A percentile compares a stretch with the other conserved stretches of the same genome.
These are phyloP conservation scores for Asobara japonica DNA, from an alignment of 1,140 invertebrate species.

Conservation along the genomic window DNA sequence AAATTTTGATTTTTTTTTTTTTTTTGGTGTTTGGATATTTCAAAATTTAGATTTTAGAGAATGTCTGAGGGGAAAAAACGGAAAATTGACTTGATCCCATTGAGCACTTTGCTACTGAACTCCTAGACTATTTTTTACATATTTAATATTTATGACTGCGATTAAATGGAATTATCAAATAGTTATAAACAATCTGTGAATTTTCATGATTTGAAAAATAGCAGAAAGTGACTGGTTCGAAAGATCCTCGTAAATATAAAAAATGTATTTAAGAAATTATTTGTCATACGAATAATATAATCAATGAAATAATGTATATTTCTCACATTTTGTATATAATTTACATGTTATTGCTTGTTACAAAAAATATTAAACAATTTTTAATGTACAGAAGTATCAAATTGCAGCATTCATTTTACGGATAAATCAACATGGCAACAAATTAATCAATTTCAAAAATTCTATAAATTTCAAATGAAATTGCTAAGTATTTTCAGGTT, in stretches of 20 bases:
- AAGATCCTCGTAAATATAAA: neutral
- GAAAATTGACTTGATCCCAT: too few species aligned
- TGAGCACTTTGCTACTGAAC: too few species aligned
- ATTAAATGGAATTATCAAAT: neutral
- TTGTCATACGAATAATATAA: neutral
- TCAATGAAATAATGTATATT: neutral
- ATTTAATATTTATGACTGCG: conserved; percentile 1
- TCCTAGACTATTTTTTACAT: conserved; percentile 1
- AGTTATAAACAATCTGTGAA: neutral
- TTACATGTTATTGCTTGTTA: neutral
- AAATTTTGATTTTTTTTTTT: too few species aligned
- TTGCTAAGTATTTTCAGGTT: neutral
- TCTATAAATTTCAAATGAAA: neutral
- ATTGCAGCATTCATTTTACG: neutral
- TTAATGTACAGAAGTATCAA: conserved; percentile 1
- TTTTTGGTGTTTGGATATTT: too few species aligned
- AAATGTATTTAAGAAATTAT: neutral
- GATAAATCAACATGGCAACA: neutral
- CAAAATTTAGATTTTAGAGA: too few species aligned
- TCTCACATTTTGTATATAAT: conserved; percentile 5
- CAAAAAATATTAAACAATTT: conserved; percentile 2
- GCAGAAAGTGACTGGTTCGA: neutral
- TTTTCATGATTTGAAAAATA: too few species aligned
- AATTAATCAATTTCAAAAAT: neutral
- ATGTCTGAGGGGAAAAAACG: too few species aligned